Conservation (phyloP, 2,888 invertebrate genomes). For the Taphrorychus bicolor region DNA sequence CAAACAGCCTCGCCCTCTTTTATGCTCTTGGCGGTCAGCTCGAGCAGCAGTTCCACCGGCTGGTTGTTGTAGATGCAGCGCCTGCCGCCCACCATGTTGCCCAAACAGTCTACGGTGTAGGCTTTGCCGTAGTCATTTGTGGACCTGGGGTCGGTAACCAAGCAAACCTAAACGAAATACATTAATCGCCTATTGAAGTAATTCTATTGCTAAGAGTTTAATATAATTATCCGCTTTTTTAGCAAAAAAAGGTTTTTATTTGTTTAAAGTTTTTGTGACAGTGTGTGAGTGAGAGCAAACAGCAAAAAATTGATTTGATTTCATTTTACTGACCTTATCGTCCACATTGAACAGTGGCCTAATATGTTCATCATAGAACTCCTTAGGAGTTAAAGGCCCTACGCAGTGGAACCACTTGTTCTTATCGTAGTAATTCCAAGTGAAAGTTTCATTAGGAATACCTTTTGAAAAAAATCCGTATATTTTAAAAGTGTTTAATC, state of each 20-base stretch:
- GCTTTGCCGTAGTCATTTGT: conserved; percentile 79
- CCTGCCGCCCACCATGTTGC: conserved; percentile 85
- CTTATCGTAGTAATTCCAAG: conserved; percentile 87
- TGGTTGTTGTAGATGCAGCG: conserved; percentile 88
- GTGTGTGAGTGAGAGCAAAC: too few species aligned
- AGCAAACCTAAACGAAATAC: conserved; percentile 69
- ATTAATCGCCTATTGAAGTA: too few species aligned
- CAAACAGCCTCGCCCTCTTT: conserved; percentile 85
- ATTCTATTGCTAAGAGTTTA: too few species aligned
- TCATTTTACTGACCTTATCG: conserved; percentile 73
- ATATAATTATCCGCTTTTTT: too few species aligned
- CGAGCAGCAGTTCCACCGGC: conserved; percentile 77
- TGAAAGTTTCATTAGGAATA: conserved; percentile 79
- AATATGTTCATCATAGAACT: conserved; percentile 82
- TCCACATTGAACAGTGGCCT: conserved; percentile 81
- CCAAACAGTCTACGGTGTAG: conserved; percentile 87
- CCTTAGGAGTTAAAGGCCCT: conserved; percentile 77
- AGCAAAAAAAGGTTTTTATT: too few species aligned
- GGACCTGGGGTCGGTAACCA: conserved; percentile 85
- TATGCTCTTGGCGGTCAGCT: conserved; percentile 78
- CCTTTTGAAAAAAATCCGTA: conserved; percentile 61
- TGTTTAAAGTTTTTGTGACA: too few species aligned
- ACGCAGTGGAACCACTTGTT: conserved; percentile 75
- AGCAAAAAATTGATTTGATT: background rate
- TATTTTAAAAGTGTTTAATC: background rate